Evolutionary conservation across 1,140 invertebrate genomes (phyloP), one percentile per base, ranked within the genome.

Genomic region (Aphelinus certus): DNA sequence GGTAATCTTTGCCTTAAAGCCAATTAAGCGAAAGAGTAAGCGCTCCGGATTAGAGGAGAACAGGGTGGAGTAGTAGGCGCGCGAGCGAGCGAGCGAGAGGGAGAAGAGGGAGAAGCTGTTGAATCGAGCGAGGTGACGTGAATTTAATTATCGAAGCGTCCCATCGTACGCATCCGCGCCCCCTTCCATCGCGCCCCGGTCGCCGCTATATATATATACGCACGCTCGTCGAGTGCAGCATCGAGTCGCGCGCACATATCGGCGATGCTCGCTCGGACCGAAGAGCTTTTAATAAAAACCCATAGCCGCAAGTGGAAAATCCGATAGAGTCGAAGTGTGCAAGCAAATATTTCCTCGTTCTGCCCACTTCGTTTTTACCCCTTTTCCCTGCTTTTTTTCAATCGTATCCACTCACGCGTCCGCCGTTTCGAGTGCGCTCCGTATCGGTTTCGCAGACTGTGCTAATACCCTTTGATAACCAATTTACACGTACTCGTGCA

Each of bases 381-480:
- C 42, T 55, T 56, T 71, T 48, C n/a, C 47, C 7, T 43, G 6
- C 43, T 79, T 77, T 78, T 78, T 80, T 79, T 63, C 48, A 47
- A n/a, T 65, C 5, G 49, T 80, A 77, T 79, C 58, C 77, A 76
- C 73, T 75, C 73, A 70, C 72, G 67, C 55, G 68, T 57, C 70
- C 55, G 58, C 69, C 47, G 76, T 62, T 75, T 64, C 77, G 79
- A 77, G 79, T 53, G 78, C 78, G 79, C 74, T 76, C 76, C 79
- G 79, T 83, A 85, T 85, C 83, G 83, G 83, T 84, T 81, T 70
- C 77, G 81, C 81, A 77, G 77, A 78, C 69, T 78, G 77, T 78
- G 79, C 79, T 85, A 84, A 85, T 86, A 83, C 81, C 82, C 83
- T 87, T 87, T 87, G 85, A 87, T 87, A 85, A 85, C 80, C 84